A percentile compares a stretch with the other conserved stretches of the same genome.
phyloP scores from a whole-genome alignment of 2,888 invertebrate genomes.

The Rhagonycha fulva region DNA sequence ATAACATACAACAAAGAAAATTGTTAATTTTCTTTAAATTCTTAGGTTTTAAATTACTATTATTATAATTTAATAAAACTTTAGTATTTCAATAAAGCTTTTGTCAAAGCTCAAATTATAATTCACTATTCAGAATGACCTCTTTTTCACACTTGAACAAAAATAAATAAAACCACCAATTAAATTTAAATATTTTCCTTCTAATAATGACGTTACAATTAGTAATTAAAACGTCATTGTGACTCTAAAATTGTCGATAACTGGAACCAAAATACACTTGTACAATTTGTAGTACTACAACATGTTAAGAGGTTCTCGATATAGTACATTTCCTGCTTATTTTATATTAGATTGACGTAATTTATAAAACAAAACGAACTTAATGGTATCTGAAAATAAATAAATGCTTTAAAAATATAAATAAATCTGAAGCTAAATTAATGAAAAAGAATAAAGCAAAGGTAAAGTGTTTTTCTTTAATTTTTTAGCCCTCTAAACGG shows the following conservation, averaged over 20 bases:
- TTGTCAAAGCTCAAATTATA: no score
- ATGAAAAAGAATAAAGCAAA: not conserved
- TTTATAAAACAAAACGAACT: constrained; percentile 7
- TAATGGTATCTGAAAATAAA: constrained; percentile 35
- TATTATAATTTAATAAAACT: no score
- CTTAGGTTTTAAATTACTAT: no score
- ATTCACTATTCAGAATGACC: no score
- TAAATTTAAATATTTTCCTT: not conserved
- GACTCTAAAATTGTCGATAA: not conserved
- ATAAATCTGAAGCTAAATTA: constrained; percentile 16
- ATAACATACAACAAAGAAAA: no score
- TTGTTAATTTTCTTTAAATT: no score
- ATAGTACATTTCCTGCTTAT: not conserved
- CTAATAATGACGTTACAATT: not conserved
- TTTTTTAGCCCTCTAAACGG: not conserved
- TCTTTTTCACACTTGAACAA: not conserved
- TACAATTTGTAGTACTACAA: not conserved
- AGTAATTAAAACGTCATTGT: not conserved
- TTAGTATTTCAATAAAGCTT: no score
- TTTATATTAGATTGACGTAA: not conserved
- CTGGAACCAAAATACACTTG: not conserved
- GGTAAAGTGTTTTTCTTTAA: not conserved
- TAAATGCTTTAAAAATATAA: constrained; percentile 34
- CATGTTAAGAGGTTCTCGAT: not conserved
- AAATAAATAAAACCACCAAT: not conserved